These are phyloP conservation scores for Cladopsammia gracilis DNA, from an alignment of 64 coral and sea anemone genomes.

Conservation along the genomic window DNA sequence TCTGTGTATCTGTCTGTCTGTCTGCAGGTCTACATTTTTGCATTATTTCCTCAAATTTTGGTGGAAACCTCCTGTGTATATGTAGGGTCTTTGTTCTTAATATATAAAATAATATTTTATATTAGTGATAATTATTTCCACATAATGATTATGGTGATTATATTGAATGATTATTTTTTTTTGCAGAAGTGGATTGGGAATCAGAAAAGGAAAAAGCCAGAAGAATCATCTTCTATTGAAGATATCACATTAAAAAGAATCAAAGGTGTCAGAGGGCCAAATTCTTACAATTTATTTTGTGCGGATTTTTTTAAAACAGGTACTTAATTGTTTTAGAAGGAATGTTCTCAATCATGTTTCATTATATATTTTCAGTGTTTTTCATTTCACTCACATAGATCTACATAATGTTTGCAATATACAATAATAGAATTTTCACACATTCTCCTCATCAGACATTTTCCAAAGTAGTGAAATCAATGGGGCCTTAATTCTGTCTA, in stretches of 20 bases:
- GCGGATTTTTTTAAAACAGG: slow-evolving; percentile 2
- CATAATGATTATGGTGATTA: neutral
- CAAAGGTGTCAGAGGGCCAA: slow-evolving; percentile 20
- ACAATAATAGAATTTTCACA: slow-evolving; percentile 6
- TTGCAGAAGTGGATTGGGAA: no score
- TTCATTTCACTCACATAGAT: no score
- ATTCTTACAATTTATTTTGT: slow-evolving; percentile 30
- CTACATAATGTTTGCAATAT: no score
- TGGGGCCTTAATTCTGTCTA: no score
- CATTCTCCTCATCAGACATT: neutral
- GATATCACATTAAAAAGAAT: slow-evolving; percentile 22
- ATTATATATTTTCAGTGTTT: no score
- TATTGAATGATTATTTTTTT: neutral
- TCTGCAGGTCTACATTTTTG: neutral
- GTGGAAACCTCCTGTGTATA: no score
- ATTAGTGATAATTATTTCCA: neutral
- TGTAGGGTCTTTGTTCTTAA: no score
- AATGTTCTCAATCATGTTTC: no score
- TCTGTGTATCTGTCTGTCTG: no score
- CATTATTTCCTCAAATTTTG: neutral
- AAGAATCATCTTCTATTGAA: neutral
- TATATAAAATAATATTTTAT: neutral
- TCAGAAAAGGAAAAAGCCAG: no score
- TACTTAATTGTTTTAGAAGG: slow-evolving; percentile 22
- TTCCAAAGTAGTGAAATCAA: no score